Evolutionary conservation across 2,113 vertebrate species (phyloP), one percentile per base, ranked within the genome.

Genomic region (Hyaena hyaena): DNA sequence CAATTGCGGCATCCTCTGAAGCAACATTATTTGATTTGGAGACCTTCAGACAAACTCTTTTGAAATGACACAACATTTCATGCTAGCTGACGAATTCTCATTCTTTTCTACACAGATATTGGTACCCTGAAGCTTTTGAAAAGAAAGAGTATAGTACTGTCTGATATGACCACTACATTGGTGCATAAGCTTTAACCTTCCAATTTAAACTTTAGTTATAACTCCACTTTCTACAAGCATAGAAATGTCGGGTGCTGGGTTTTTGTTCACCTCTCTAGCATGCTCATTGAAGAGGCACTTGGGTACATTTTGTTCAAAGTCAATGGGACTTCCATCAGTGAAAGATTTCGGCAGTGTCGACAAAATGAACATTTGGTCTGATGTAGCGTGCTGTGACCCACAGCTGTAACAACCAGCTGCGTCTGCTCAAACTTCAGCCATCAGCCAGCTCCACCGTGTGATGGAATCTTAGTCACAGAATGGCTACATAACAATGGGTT

Each of bases 281-380:
- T 61, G 55, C 10, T 94, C 88, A 95, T 31, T 96, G 95, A 95
- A 95, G 76, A 95, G 65, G 53, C 90, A 96, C 95, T 97, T 92
- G 65, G 79, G 63, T 90, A 95, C 86, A 94, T 97, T 97, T 95
- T 95, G 58, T 97, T 97, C 95, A 97, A 97, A 96, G 97, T 95
- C 97, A 94, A 48, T 33, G 80, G 90, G 80, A 88, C 85, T 94
- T 97, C 84, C 66, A n/a, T 90, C 93, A 88, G 53, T 73, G 55
- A 88, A 90, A 80, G 93, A 92, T 94, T 94, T 95, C 69, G 11
- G 71, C 84, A 95, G 50, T 81, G 69, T 90, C 96, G 93, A 90
- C 93, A 85, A 89, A 97, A 88, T 85, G 91, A 97, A 93, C 96
- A 69, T 97, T 90, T 97, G 93, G 95, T 96, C 69, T 90, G 55